Conservation (phyloP, 2,113 vertebrate genomes). For the Vicugna pacos region DNA sequence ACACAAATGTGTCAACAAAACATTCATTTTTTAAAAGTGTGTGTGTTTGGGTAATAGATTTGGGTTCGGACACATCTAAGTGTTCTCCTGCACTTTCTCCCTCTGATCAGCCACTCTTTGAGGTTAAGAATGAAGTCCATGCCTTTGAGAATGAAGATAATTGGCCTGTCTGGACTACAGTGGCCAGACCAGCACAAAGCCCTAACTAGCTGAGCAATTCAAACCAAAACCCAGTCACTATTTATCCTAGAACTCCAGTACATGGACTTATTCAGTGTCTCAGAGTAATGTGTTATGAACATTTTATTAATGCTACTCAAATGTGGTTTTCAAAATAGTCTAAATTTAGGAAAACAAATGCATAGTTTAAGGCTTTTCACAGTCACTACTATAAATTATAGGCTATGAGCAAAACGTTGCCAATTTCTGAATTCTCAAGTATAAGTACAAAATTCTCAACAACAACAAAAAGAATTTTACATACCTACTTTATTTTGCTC, state of each 20-base stretch:
- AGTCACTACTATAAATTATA: not conserved
- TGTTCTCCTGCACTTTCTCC: not conserved
- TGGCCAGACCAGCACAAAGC: not conserved
- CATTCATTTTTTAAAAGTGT: not conserved
- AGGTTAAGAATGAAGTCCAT: not conserved
- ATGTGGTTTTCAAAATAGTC: not conserved
- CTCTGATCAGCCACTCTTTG: not conserved
- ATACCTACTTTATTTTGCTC: not conserved
- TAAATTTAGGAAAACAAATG: slow-evolving; percentile 37
- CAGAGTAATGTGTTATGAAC: not conserved
- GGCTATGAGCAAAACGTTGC: not conserved
- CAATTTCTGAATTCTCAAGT: not conserved
- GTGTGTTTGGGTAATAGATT: not conserved
- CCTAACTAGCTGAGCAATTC: not conserved
- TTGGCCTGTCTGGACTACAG: not conserved
- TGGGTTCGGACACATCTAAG: not conserved
- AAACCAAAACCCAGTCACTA: not conserved
- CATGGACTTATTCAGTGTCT: not conserved
- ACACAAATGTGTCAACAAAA: not conserved
- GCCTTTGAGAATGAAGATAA: not conserved
- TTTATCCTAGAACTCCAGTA: not conserved
- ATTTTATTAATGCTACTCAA: not conserved
- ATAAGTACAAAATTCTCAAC: not conserved
- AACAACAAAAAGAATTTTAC: not conserved
- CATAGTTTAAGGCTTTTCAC: not conserved